Conservation (phyloP, 2,797 vertebrate genomes). For the Luscinia megarhynchos region DNA sequence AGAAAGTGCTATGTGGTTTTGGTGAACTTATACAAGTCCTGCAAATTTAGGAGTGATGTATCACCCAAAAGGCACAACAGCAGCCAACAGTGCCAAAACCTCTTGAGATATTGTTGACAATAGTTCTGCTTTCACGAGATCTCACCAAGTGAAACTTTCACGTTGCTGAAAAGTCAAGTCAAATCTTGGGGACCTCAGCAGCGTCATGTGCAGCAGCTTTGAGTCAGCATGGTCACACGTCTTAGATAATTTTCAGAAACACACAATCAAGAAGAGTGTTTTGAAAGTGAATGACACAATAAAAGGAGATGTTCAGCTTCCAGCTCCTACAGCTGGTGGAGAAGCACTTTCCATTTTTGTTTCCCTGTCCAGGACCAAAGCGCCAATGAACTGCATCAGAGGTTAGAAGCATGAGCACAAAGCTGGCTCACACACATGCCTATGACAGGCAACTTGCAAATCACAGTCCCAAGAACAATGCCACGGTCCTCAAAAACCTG, state of each 20-base stretch:
- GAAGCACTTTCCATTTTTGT: not conserved
- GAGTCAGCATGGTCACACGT: not conserved
- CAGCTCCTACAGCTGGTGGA: not conserved
- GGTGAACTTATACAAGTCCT: not conserved
- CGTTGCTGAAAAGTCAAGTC: not conserved
- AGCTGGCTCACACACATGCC: not conserved
- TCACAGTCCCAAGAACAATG: not conserved
- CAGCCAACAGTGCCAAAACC: not conserved
- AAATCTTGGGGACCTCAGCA: not conserved
- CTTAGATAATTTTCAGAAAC: not conserved
- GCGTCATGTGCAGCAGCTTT: not conserved
- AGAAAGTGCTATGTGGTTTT: not conserved
- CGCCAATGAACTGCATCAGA: not conserved
- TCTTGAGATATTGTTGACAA: not conserved
- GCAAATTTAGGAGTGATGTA: not conserved
- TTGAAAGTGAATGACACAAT: not conserved
- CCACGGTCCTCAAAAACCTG: not conserved
- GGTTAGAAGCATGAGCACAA: not conserved
- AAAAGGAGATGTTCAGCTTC: not conserved
- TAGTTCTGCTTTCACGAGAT: not conserved
- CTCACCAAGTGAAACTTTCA: not conserved
- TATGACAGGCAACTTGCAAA: not conserved
- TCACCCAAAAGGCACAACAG: not conserved
- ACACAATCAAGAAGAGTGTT: fast-evolving
- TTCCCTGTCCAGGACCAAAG: not conserved